phyloP scores from a whole-genome alignment of 2,888 invertebrate species.

The Cartodere bifasciata region DNA sequence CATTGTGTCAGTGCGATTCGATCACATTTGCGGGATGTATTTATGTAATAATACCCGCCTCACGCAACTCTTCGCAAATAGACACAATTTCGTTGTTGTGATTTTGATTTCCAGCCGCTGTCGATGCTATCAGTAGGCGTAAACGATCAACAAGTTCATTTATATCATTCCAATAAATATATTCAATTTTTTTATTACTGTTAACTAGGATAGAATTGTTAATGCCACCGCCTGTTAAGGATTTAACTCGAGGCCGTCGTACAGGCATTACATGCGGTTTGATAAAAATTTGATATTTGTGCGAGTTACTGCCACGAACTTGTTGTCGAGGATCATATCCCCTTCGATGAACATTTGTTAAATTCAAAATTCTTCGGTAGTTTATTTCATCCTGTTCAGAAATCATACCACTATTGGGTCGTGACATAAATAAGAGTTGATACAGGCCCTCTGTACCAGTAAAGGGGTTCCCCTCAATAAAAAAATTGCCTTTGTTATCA shows the following conservation, averaged over 20 bases:
- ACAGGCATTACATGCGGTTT: too few relatives aligned
- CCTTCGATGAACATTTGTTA: slow-evolving; percentile 10
- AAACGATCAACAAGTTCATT: slow-evolving; percentile 19
- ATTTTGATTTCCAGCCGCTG: slow-evolving; percentile 20
- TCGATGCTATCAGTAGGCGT: slow-evolving; percentile 21
- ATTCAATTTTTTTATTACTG: too few relatives aligned
- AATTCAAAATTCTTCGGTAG: slow-evolving; percentile 12
- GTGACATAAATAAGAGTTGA: slow-evolving; percentile 11
- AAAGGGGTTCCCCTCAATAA: slow-evolving; percentile 11
- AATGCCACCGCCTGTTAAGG: too few relatives aligned
- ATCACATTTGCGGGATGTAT: too few relatives aligned
- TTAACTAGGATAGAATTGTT: too few relatives aligned
- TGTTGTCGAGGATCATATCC: slow-evolving; percentile 5
- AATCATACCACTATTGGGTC: slow-evolving; percentile 9
- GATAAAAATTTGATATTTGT: too few relatives aligned
- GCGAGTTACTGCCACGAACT: slow-evolving; percentile 6
- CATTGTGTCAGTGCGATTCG: slow-evolving; percentile 11
- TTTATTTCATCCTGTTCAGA: slow-evolving; percentile 10
- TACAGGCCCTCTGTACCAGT: slow-evolving; percentile 11
- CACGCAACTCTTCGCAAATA: slow-evolving; percentile 23
- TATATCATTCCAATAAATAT: slow-evolving; percentile 9
- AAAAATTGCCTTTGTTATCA: slow-evolving; percentile 4
- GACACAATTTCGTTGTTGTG: slow-evolving; percentile 27
- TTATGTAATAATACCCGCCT: slow-evolving; percentile 15
- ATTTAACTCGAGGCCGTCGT: too few relatives aligned